Evolutionary conservation across 2,888 invertebrate genomes (phyloP).

Genomic region (Camponotus fellah): DNA sequence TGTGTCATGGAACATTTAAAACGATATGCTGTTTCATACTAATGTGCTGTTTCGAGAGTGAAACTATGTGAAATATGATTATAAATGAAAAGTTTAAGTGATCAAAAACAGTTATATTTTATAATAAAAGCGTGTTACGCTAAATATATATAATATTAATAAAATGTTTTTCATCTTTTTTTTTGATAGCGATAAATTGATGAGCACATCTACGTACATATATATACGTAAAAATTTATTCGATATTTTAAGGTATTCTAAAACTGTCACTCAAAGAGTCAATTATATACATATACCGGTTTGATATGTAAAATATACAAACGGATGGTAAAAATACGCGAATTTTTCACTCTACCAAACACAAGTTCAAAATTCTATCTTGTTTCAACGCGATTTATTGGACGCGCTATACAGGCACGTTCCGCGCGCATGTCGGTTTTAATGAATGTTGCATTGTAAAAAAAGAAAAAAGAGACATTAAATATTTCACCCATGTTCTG

Average conservation of each 20-base stretch:
- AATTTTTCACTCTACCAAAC: slow-evolving; percentile 8
- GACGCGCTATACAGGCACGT: not conserved
- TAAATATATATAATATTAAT: not conserved
- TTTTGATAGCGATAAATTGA: not conserved
- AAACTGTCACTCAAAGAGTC: not conserved
- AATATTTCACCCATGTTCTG: slow-evolving; percentile 9
- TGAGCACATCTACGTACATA: not conserved
- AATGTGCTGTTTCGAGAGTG: not conserved
- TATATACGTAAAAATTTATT: not conserved
- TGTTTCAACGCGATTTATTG: slow-evolving; percentile 23
- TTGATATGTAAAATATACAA: not conserved
- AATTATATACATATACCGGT: not conserved
- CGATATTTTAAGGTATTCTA: not conserved
- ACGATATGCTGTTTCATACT: not conserved
- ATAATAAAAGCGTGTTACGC: not conserved
- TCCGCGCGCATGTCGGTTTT: not conserved
- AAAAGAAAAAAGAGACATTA: slow-evolving; percentile 11
- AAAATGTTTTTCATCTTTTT: not conserved
- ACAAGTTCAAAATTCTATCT: slow-evolving; percentile 15
- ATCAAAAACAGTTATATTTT: not conserved
- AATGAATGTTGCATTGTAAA: slow-evolving; percentile 29
- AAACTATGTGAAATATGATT: no score
- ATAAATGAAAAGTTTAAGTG: not conserved
- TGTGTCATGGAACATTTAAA: not conserved
- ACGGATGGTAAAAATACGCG: slow-evolving; percentile 4